Evolutionary conservation across 2,113 vertebrate species (phyloP).

Genomic region (Bufo bufo): DNA sequence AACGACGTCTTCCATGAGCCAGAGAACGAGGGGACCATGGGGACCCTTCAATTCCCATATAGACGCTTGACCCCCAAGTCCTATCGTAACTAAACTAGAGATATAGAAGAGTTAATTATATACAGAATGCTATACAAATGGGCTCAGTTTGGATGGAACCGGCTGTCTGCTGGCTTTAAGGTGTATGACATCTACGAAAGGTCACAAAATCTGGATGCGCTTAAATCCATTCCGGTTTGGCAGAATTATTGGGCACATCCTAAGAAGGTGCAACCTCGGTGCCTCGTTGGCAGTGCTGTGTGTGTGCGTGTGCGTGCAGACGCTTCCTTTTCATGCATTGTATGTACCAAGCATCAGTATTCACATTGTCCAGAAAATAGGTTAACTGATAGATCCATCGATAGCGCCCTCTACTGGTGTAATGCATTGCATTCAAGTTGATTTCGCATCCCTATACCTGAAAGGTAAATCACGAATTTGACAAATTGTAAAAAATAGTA

Average conservation of each 20-base stretch:
- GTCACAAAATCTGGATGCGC: conserved; percentile 65
- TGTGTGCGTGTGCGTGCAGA: conserved; percentile 61
- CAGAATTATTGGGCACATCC: conserved; percentile 68
- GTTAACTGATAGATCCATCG: conserved; percentile 60
- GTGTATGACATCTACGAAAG: conserved; percentile 71
- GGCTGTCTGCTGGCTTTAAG: conserved; percentile 79
- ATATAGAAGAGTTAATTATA: conserved; percentile 62
- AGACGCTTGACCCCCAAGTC: conserved; percentile 78
- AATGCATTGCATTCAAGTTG: conserved; percentile 68
- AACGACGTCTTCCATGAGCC: conserved; percentile 78
- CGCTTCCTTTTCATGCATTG: conserved; percentile 71
- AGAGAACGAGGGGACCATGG: conserved; percentile 64
- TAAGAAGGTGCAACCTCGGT: conserved; percentile 67
- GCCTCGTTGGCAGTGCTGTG: conserved; percentile 66
- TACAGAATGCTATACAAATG: conserved; percentile 68
- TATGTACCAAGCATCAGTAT: conserved; percentile 62
- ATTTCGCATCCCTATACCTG: conserved; percentile 58
- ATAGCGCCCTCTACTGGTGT: conserved; percentile 63
- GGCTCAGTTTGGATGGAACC: conserved; percentile 69
- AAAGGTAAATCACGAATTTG: conserved; percentile 62
- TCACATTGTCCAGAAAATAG: conserved; percentile 60
- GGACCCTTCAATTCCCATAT: conserved; percentile 70
- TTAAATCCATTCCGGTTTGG: conserved; percentile 68
- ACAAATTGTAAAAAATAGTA: conserved; percentile 52
- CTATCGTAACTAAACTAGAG: conserved; percentile 70